Percentiles rank a stretch among this genome's conserved stretches.
Evolutionary conservation across 2,113 vertebrate genomes (phyloP).

Genomic region (Pavo muticus): DNA sequence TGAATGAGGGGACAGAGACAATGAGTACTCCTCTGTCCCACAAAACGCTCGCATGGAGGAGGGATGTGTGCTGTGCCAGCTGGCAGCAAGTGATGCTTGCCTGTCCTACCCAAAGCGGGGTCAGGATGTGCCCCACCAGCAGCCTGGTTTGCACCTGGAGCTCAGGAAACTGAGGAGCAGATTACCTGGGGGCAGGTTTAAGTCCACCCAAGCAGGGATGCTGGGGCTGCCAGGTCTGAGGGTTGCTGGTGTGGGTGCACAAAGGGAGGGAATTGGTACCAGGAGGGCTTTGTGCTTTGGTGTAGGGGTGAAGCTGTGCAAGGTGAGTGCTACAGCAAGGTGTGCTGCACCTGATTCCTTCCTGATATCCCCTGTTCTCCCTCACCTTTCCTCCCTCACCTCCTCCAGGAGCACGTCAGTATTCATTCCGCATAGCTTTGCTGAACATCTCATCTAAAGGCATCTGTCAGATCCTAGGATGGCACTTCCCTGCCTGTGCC

Average conservation of each 20-base stretch:
- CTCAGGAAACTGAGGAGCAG: neutral
- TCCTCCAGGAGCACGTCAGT: neutral
- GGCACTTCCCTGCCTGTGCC: neutral
- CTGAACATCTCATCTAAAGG: neutral
- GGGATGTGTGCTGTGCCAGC: neutral
- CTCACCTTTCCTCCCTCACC: too few relatives aligned
- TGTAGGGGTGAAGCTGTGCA: neutral
- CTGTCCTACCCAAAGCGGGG: neutral
- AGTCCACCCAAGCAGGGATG: neutral
- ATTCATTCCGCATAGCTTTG: neutral
- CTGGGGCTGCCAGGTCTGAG: neutral
- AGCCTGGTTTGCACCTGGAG: neutral
- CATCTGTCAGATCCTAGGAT: neutral
- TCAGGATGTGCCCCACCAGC: neutral
- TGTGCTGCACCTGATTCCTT: neutral
- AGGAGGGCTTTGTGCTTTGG: neutral
- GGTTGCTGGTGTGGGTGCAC: neutral
- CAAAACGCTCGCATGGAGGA: fast-evolving
- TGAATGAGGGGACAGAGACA: neutral
- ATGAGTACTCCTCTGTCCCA: neutral
- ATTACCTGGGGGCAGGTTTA: neutral
- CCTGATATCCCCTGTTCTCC: neutral
- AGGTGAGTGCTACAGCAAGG: neutral
- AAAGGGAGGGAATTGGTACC: neutral
- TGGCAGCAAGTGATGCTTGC: neutral